Base-by-base conservation (phyloP, 2,113 vertebrate genomes). In the Leptobrachium ailaonicum region DNA sequence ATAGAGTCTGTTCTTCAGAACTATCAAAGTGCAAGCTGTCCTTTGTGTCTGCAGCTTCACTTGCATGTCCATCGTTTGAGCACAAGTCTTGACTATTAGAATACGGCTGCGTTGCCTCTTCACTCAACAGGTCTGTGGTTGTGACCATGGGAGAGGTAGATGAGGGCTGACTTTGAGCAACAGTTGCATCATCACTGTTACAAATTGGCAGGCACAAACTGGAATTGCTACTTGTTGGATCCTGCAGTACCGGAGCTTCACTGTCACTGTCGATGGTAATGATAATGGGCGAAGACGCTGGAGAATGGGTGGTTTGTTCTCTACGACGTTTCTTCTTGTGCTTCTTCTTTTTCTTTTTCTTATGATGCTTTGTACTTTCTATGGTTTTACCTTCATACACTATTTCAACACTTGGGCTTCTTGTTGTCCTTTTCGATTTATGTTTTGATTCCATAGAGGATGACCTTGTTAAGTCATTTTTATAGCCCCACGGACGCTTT, bases 281-380 rank as follows among this genome's bases (percentile, higher is more conserved):
- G 43, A 97, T 88, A n/a, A 92, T 77, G 0, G 94, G 90, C 6
- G 93, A 93, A 63, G 77, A 83, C 41, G 32, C 77, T 0, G 53
- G 41, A 0, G 85, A 75, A 73, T 85, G 81, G 71, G 84, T 77
- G 1, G 20, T 4, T 20, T 87, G 93, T 82, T 92, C 91, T 68
- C 87, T 94, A 78, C 87, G 92, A 62, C 93, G 93, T 84, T 95
- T 98, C 82, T 91, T 98, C 88, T 94, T 96, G 83, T 95, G 94
- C 73, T 97, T 98, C 83, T 95, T 96, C 89, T 93, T 97, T 82
- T 95, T 97, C 82, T 95, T 97, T 87, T 96, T 96, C 77, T 95
- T 95, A 74, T 92, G 92, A 75, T 87, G 94, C 20, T 77, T 93
- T 70, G 75, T 81, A n/a, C 83, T 70, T 14, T 95, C 92, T 0